Percentiles rank a stretch among this genome's conserved stretches.
Conservation (phyloP, 37 sponge, comb jelly and placozoan genomes). For the Axinella damicornis region DNA sequence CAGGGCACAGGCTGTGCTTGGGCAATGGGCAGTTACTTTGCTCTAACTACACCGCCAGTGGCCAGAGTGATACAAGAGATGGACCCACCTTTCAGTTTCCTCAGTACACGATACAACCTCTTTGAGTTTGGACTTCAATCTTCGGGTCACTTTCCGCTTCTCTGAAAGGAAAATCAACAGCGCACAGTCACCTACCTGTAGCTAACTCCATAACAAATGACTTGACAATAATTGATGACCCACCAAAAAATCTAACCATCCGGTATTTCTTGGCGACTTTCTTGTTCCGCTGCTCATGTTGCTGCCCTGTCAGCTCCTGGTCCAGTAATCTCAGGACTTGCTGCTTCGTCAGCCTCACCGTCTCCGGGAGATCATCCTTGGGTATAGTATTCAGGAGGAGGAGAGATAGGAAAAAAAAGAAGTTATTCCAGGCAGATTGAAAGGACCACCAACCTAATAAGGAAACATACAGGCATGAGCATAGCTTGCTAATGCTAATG, state of each 20-base stretch:
- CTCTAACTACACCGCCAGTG: no score
- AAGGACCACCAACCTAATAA: no score
- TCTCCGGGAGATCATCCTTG: conserved; percentile 62
- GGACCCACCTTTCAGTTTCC: neutral
- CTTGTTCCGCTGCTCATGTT: neutral
- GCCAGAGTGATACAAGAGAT: no score
- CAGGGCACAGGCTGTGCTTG: no score
- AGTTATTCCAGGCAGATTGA: no score
- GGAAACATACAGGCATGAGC: no score
- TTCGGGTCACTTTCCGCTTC: conserved; percentile 31
- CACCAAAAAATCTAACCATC: conserved; percentile 66
- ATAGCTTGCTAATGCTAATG: no score
- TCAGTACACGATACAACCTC: neutral
- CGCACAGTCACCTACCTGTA: neutral
- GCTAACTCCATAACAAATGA: neutral
- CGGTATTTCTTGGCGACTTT: conserved; percentile 52
- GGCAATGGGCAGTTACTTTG: no score
- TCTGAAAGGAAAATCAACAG: neutral
- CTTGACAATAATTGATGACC: neutral
- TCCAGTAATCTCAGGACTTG: conserved; percentile 24
- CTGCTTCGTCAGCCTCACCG: conserved; percentile 51
- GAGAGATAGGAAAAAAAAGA: neutral
- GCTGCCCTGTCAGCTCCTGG: conserved; percentile 4
- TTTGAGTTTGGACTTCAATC: neutral
- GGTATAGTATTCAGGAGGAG: no score